Evolutionary conservation across 2,113 vertebrate species (phyloP), one percentile per base, ranked within the genome.

Genomic region (Edolisoma coerulescens): DNA sequence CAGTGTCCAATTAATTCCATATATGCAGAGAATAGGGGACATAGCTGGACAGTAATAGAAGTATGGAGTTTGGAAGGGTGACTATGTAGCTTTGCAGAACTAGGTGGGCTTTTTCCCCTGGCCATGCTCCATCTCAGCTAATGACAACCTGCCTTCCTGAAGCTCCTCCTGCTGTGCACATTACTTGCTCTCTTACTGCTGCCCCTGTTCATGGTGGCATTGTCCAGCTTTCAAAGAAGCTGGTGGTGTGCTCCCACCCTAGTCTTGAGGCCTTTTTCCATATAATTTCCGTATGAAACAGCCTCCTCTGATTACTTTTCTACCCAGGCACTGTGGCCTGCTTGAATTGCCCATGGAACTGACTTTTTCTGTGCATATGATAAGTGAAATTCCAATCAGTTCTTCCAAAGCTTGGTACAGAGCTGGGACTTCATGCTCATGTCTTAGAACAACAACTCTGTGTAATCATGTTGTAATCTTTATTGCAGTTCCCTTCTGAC

Each of bases 231-330:
- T 44, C 52, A n/a, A 14, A 54, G 18, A 30, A 39, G 41, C 33
- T 28, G 32, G 3, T 1, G 0, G 15, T 13, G 35, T 53, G 33
- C 64, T 74, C 32, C 35, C 2, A 1, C 56, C 35, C 56, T 1
- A 1, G 4, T 23, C 47, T 53, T 0, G 0, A 59, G 12, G 35
- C 15, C 35, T 64, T 87, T 65, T 64, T 37, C 77, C 33, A 2
- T 13, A 11, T 27, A 39, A 8, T 35, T 32, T 80, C 20, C 6
- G 8, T 22, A 13, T 10, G 24, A 32, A 49, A 44, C 28, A 59
- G 35, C 44, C 24, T 23, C 53, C 28, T 22, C 22, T 12, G 7
- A 39, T 54, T 26, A 32, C 54, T 75, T 53, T 4, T 4, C 56
- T 49, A 7, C 49, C 22, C 53, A 24, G 44, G 56, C 41, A 7